Evolutionary conservation across 2,888 invertebrate species (phyloP).

Genomic region (Elegia similella): DNA sequence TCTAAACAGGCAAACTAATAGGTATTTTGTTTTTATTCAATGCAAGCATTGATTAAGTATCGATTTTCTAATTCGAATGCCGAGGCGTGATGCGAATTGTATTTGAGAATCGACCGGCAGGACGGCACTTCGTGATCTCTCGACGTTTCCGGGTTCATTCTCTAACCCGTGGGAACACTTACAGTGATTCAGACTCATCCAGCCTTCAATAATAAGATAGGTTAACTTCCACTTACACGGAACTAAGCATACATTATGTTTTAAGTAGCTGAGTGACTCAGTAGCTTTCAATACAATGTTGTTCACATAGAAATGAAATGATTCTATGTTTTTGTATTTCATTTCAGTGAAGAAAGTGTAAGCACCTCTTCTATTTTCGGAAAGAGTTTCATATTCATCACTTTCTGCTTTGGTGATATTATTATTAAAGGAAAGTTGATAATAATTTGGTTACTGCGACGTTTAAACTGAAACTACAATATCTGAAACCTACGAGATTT

Average conservation of each 20-base stretch:
- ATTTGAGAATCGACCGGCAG: slow-evolving; percentile 8
- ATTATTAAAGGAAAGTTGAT: too few relatives aligned
- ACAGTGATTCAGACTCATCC: slow-evolving; percentile 8
- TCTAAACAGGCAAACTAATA: not conserved
- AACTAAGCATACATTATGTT: slow-evolving; percentile 1
- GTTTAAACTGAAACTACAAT: too few relatives aligned
- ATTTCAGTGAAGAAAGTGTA: too few relatives aligned
- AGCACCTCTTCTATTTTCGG: too few relatives aligned
- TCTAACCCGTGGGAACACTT: slow-evolving; percentile 13
- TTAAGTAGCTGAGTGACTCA: not conserved
- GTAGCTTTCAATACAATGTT: too few relatives aligned
- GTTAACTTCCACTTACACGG: slow-evolving; percentile 4
- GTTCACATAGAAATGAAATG: too few relatives aligned
- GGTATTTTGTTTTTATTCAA: not conserved
- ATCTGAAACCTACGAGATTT: too few relatives aligned
- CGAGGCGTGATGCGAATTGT: slow-evolving; percentile 9
- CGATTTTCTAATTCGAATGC: not conserved
- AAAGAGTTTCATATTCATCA: too few relatives aligned
- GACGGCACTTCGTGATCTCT: slow-evolving; percentile 1
- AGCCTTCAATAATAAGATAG: slow-evolving; percentile 9
- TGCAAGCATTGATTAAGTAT: not conserved
- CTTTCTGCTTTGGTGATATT: too few relatives aligned
- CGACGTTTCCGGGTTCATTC: slow-evolving; percentile 10
- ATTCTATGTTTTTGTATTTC: too few relatives aligned
- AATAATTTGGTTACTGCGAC: too few relatives aligned